Percentiles rank a stretch among this genome's conserved stretches.
Conservation (phyloP, 2,888 invertebrate genomes). For the Nebria brevicollis region DNA sequence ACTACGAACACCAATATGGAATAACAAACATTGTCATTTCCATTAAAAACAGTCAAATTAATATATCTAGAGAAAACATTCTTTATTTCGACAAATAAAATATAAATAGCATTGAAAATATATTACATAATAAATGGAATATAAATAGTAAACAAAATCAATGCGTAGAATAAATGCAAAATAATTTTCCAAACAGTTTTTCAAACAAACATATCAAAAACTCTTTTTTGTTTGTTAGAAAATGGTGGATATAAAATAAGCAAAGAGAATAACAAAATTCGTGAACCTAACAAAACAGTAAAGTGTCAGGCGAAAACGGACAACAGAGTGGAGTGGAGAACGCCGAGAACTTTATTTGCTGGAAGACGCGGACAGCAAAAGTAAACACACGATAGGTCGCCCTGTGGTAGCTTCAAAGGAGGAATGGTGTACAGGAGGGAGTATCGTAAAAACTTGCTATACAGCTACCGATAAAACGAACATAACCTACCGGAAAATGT, state of each 20-base stretch:
- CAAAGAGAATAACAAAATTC: slow-evolving; percentile 1
- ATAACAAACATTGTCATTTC: background rate
- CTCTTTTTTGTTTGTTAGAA: background rate
- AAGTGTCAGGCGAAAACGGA: background rate
- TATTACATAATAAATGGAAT: no score
- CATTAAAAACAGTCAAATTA: no score
- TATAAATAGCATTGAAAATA: no score
- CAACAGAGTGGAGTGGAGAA: background rate
- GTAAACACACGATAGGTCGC: background rate
- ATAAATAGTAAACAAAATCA: background rate
- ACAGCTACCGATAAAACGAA: background rate
- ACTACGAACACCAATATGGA: background rate
- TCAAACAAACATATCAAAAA: background rate
- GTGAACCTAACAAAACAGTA: background rate
- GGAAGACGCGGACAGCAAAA: background rate
- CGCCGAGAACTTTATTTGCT: background rate
- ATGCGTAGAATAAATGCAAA: background rate
- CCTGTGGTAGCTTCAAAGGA: background rate
- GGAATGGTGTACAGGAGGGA: background rate
- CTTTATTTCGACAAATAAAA: no score
- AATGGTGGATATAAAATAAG: background rate
- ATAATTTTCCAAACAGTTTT: background rate
- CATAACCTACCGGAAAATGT: background rate
- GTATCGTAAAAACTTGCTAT: background rate
- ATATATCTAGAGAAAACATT: no score